These are phyloP conservation scores for Anas capensis DNA, from an alignment of 2,797 vertebrate species.

Conservation along the genomic window DNA sequence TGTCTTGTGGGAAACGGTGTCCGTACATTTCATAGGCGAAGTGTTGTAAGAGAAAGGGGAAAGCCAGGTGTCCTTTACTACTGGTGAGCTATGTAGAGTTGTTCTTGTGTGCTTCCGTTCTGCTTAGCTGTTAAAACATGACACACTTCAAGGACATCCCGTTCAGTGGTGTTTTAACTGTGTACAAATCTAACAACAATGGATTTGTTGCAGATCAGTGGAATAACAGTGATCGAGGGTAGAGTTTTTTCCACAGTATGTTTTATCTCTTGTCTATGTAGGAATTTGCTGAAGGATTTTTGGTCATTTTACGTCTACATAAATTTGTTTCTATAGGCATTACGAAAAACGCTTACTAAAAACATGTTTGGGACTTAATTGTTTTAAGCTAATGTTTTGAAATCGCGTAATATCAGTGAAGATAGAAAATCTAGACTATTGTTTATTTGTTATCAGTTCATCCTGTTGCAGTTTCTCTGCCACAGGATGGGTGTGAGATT, in stretches of 20 bases:
- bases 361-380: no score
- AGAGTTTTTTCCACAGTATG: not conserved
- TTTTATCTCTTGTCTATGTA: not conserved
- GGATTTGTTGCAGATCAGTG: not conserved
- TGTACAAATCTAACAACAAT: not conserved
- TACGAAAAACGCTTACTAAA: not conserved
- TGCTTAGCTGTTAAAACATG: not conserved
- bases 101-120: not conserved
- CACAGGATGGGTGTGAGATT: not conserved
- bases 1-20: constrained; percentile 9
- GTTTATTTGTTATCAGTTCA: not conserved
- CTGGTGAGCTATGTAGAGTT: not conserved
- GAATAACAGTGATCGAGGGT: not conserved
- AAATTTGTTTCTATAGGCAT: not conserved
- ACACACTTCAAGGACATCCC: not conserved
- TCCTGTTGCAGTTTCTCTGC: not conserved
- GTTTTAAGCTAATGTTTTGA: not conserved
- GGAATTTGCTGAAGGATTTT: not conserved
- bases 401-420: not conserved
- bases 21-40: not conserved
- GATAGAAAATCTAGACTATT: not conserved
- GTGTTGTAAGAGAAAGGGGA: not conserved
- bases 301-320: not conserved
- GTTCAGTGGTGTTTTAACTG: not conserved
- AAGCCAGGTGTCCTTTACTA: not conserved